These are phyloP conservation scores for Oncorhynchus mykiss DNA, from an alignment of 2,113 vertebrate species.

Conservation along the genomic window DNA sequence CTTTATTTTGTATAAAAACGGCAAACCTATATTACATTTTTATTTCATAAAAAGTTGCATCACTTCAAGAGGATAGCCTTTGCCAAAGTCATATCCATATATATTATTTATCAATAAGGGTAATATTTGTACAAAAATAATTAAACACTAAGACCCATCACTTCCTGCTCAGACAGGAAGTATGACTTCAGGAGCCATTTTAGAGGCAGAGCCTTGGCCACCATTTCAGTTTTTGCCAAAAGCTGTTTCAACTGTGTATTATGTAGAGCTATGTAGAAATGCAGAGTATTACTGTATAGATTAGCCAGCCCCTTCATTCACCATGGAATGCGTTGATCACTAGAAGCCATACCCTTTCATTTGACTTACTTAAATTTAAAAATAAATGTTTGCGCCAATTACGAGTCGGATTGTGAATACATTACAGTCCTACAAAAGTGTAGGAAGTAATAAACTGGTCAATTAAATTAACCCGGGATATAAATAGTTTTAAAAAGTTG, in stretches of 20 bases:
- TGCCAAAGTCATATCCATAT: background rate
- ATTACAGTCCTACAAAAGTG: too few species aligned
- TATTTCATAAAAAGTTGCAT: background rate
- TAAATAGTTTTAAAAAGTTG: too few species aligned
- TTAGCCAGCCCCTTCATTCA: background rate
- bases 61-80: background rate
- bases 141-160: conserved; percentile 77
- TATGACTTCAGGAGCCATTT: conserved; percentile 90
- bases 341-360: background rate
- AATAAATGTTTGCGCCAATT: background rate
- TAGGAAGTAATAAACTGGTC: too few species aligned
- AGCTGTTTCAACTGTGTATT: background rate
- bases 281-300: background rate
- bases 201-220: conserved; percentile 60
- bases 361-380: background rate
- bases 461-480: too few species aligned
- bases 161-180: conserved; percentile 98
- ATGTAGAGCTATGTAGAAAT: background rate
- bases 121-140: background rate
- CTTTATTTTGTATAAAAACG: conserved; percentile 84
- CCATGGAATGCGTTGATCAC: too few species aligned
- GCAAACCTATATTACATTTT: conserved; percentile 15
- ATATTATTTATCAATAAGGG: too few species aligned
- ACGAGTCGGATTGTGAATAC: background rate
- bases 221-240: conserved; percentile 45